Conservation (phyloP, 2,113 vertebrate species). For the Platysteira castanea region DNA sequence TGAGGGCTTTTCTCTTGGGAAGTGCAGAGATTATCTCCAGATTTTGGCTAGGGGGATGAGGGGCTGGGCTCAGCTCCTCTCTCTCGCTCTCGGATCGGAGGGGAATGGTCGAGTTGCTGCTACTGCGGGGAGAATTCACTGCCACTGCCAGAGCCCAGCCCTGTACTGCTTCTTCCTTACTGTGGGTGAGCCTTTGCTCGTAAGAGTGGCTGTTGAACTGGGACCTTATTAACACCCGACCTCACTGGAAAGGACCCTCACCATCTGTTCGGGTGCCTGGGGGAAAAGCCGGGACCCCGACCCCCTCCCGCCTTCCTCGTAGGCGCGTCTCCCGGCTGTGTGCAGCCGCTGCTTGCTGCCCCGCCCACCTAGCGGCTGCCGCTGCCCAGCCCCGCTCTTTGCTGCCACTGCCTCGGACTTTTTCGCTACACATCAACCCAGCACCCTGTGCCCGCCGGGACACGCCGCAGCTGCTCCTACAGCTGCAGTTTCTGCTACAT, state of each 20-base stretch:
- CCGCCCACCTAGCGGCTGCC: neutral
- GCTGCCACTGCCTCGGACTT: neutral
- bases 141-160: no score
- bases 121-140: no score
- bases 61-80: no score
- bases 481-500: neutral
- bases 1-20: no score
- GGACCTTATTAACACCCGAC: neutral
- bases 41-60: no score
- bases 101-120: no score
- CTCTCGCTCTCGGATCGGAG: no score
- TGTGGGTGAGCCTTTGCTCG: no score
- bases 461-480: neutral
- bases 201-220: no score
- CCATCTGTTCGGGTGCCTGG: neutral
- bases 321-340: fast-evolving
- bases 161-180: no score
- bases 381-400: neutral
- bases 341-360: neutral
- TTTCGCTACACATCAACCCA: neutral
- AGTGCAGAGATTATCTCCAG: no score
- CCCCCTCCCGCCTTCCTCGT: neutral
- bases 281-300: neutral
- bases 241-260: neutral
- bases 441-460: fast-evolving